These are phyloP conservation scores for Coboldia fuscipes DNA, from an alignment of 1,140 invertebrate species.

Conservation along the genomic window DNA sequence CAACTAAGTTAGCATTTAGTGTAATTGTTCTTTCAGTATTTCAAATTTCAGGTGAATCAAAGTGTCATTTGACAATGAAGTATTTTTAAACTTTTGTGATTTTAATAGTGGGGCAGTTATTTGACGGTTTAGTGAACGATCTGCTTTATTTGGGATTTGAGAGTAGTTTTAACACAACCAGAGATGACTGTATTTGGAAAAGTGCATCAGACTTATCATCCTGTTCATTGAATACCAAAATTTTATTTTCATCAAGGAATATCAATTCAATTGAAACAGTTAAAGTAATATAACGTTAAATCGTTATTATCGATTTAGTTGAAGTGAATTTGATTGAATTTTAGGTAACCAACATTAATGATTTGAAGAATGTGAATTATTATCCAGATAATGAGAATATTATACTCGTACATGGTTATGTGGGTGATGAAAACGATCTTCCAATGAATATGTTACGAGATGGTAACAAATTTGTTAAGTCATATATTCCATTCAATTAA, in stretches of 20 bases:
- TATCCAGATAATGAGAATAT: not conserved
- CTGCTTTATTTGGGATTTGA: too few relatives aligned
- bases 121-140: too few relatives aligned
- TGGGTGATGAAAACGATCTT: slow-evolving; percentile 1
- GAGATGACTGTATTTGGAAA: too few relatives aligned
- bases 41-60: too few relatives aligned
- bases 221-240: too few relatives aligned
- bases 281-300: slow-evolving; percentile 3
- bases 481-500: not conserved
- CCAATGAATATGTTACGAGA: not conserved
- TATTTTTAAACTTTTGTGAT: too few relatives aligned
- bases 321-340: slow-evolving; percentile 2
- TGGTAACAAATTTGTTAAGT: not conserved
- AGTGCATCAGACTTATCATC: too few relatives aligned
- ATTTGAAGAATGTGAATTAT: not conserved
- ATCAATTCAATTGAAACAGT: slow-evolving; percentile 1
- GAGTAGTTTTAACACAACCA: too few relatives aligned
- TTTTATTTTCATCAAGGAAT: not conserved
- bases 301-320: not conserved
- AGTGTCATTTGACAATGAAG: too few relatives aligned
- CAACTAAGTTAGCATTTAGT: too few relatives aligned
- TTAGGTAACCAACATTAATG: slow-evolving; percentile 1
- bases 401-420: slow-evolving; percentile 5
- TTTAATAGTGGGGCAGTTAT: too few relatives aligned
- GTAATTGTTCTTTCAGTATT: too few relatives aligned